These are phyloP conservation scores for Tichodroma muraria DNA, from an alignment of 2,113 vertebrate species.

Conservation along the genomic window DNA sequence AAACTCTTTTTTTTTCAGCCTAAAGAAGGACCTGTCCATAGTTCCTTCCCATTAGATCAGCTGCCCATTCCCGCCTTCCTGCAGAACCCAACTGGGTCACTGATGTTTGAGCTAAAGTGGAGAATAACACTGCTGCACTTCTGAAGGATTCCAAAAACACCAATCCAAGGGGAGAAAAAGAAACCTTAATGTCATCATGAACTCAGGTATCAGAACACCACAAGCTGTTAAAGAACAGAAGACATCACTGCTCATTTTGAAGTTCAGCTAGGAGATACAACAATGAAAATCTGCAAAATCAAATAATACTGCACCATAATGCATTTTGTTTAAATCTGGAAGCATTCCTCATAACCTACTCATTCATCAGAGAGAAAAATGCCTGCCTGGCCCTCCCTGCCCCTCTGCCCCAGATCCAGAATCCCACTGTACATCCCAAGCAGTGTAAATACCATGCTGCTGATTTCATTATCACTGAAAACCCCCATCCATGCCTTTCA, in stretches of 20 bases:
- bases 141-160: background rate
- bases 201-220: background rate
- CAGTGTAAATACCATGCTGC: background rate
- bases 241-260: background rate
- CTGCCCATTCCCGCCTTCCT: background rate
- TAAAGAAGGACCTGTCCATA: background rate
- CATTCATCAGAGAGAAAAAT: background rate
- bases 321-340: background rate
- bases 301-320: background rate
- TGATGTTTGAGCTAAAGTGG: accelerated
- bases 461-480: background rate
- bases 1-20: background rate
- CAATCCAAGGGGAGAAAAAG: background rate
- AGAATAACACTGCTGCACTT: background rate
- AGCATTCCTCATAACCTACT: background rate
- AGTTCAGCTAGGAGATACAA: background rate
- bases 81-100: background rate
- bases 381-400: background rate
- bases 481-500: background rate
- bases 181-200: background rate
- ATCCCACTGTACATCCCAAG: background rate
- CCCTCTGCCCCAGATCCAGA: background rate
- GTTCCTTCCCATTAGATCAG: background rate
- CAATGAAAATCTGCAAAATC: background rate
- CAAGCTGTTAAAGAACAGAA: background rate